Evolutionary conservation across 2,113 vertebrate genomes (phyloP), one percentile per base, ranked within the genome.

Genomic region (Oriolus oriolus): DNA sequence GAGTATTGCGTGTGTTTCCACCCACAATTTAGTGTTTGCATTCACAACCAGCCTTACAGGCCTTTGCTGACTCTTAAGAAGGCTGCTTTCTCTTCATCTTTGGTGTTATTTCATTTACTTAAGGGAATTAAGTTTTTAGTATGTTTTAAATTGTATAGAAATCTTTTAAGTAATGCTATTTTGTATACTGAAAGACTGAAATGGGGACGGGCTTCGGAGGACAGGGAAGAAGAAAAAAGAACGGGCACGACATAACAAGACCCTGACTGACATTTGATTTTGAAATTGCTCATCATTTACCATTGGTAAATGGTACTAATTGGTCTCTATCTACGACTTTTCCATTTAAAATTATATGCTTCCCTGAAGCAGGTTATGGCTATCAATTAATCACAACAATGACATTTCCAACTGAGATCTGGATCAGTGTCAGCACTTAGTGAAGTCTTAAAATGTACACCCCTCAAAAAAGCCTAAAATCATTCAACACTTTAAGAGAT

Each of bases 251-350:
- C 17, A 57, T 71, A 77, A 81, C 21, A 33, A 44, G 91, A 71
- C 22, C 6, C 13, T 87, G 59, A 78, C 79, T 91, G 50, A 17
- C 45, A 87, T 85, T 89, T 97, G 53, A 95, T 77, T 75, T 41
- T 73, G 59, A 95, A 96, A 96, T 79, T 91, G 39, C 47, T 89
- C 63, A 52, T 89, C 24, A 80, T 88, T 95, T 97, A 20, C 61
- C 23, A 73, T n/a, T n/a, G n/a, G n/a, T n/a, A n/a, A n/a, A n/a
- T 54, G 22, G 47, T 94, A 33, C 47, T 96, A 96, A 96, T 81
- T 95, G 64, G 20, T 74, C 24, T 93, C 57, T 71, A 78, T 64
- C 54, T 92, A 84, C 77, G 61, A 56, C 11, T 84, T 90, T 71
- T 68, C 71, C 16, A 61, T 95, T 96, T 91, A 89, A 94, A 93